Percentiles rank a stretch among this genome's conserved stretches.
These are phyloP conservation scores for Andrena flavipes DNA, from an alignment of 2,888 invertebrate genomes.

Conservation along the genomic window DNA sequence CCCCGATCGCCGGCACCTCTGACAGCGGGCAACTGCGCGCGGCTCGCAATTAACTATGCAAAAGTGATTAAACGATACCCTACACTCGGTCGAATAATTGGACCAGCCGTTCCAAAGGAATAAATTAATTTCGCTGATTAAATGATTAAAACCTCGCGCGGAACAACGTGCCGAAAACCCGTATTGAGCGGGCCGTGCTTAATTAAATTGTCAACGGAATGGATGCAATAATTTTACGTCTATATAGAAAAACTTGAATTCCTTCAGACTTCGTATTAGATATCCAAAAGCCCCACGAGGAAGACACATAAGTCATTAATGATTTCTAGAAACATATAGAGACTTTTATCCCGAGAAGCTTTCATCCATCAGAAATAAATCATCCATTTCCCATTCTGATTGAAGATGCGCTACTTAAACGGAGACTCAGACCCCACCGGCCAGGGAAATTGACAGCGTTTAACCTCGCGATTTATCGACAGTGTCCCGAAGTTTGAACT, in stretches of 20 bases:
- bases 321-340: too few relatives aligned
- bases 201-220: constrained; percentile 13
- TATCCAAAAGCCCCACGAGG: too few relatives aligned
- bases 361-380: too few relatives aligned
- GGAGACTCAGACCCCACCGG: too few relatives aligned
- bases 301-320: too few relatives aligned
- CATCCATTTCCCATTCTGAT: too few relatives aligned
- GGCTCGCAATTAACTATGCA: constrained; percentile 26
- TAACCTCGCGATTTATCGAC: background rate
- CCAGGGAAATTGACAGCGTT: background rate
- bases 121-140: constrained; percentile 39
- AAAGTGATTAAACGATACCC: constrained; percentile 43
- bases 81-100: constrained; percentile 18
- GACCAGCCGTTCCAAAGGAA: constrained; percentile 7
- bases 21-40: background rate
- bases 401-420: too few relatives aligned
- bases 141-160: constrained; percentile 24
- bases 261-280: too few relatives aligned
- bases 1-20: background rate
- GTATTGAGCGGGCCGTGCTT: background rate
- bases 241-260: too few relatives aligned
- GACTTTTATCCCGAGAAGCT: too few relatives aligned
- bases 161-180: background rate
- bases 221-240: constrained; percentile 28
- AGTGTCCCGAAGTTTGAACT: background rate